Percentiles rank a stretch among this genome's conserved stretches.
phyloP scores from a whole-genome alignment of 2,113 vertebrate genomes.

The Progne subis region DNA sequence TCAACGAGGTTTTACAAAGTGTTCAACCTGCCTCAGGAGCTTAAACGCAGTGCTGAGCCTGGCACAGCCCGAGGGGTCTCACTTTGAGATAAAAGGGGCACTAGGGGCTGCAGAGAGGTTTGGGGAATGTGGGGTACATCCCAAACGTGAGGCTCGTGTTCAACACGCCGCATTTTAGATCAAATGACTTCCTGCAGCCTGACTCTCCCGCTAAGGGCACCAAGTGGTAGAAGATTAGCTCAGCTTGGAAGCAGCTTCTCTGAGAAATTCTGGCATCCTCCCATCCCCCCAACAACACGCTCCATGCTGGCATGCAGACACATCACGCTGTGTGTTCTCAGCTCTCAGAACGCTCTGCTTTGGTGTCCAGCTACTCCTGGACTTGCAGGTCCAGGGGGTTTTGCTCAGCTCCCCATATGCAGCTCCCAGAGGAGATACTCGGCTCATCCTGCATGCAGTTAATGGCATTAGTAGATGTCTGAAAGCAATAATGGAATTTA shows the following conservation, averaged over 20 bases:
- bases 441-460: not conserved
- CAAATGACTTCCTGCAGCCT: not conserved
- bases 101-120: not conserved
- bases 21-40: not conserved
- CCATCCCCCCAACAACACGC: not conserved
- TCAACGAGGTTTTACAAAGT: not conserved
- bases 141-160: not conserved
- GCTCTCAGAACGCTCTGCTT: not conserved
- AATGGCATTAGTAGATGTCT: not conserved
- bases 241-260: not conserved
- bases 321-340: rapidly evolving
- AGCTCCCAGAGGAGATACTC: not conserved
- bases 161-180: rapidly evolving
- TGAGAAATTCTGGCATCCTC: not conserved
- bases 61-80: not conserved
- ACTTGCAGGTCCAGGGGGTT: not conserved
- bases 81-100: not conserved
- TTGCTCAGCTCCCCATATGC: not conserved
- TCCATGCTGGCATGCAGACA: rapidly evolving
- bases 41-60: not conserved
- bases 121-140: not conserved
- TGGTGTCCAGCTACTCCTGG: not conserved
- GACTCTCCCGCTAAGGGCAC: not conserved
- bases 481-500: not conserved
- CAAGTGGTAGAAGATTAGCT: not conserved